These are phyloP conservation scores for Cinclus cinclus DNA, from an alignment of 2,113 vertebrate genomes.

Conservation along the genomic window DNA sequence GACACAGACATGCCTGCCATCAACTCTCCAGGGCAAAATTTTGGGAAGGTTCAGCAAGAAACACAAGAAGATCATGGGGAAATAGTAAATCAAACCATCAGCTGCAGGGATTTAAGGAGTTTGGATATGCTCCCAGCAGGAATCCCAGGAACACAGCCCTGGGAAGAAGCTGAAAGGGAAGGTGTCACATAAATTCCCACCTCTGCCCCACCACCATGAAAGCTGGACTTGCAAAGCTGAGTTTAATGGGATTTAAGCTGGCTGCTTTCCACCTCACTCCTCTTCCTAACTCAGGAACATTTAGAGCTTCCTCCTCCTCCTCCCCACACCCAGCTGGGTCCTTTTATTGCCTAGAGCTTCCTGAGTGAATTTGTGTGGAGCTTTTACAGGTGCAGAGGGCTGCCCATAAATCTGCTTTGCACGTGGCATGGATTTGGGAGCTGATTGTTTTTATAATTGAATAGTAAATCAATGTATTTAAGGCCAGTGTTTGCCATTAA, in stretches of 20 bases:
- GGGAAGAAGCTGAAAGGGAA: not conserved
- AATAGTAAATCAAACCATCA: not conserved
- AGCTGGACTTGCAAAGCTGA: not conserved
- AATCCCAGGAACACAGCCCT: not conserved
- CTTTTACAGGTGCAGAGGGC: not conserved
- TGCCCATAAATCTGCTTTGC: not conserved
- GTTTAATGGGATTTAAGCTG: not conserved
- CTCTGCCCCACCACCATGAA: not conserved
- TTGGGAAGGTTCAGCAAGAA: not conserved
- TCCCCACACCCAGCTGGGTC: not conserved
- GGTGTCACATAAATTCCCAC: not conserved
- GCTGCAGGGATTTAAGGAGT: not conserved
- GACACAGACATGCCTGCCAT: not conserved
- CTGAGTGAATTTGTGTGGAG: not conserved
- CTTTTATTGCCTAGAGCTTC: not conserved
- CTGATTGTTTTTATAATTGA: conserved; percentile 11
- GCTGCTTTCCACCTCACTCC: not conserved
- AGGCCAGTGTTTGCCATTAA: not conserved
- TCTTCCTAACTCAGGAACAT: not conserved
- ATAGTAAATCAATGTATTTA: conserved; percentile 18
- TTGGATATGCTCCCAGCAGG: not conserved
- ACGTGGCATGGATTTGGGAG: not conserved
- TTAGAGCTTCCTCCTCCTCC: not conserved
- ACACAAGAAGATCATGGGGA: no score
- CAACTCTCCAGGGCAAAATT: not conserved